Base-by-base conservation (phyloP, 2,797 vertebrate genomes). In the Brachymystax lenok region DNA sequence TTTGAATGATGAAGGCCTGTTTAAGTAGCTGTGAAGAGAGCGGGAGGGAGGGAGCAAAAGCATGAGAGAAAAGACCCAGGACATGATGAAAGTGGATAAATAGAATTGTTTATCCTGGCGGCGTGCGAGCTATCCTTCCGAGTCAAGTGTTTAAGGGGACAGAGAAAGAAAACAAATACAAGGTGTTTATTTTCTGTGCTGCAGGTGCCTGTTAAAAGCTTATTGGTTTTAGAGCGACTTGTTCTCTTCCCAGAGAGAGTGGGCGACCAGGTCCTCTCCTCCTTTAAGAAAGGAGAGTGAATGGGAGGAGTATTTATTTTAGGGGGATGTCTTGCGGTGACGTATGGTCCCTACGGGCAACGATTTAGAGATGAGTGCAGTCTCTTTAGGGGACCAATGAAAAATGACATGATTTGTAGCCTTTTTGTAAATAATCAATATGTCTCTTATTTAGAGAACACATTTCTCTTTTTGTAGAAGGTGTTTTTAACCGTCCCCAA, bases 131-230 rank as follows among this genome's bases (percentile, higher is more conserved):
- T 74, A 77, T 46, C 68, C 69, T 70, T 79, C 14, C 14, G 70
- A 61, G 82, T 79, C 82, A 76, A 88, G 80, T 75, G 80, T 88
- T 83, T 85, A 74, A 86, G 81, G 33, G 74, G 83, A 75, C 70
- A 70, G 74, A 75, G 74, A 89, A 78, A 14, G 70, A 74, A 71
- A 79, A 72, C 69, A 77, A 86, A 85, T 73, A 86, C 61, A 82
- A 82, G 61, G 59, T 91, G 87, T 93, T 94, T 93, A 92, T 93
- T 91, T 92, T 88, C 83, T 80, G 83, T 84, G 84, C 85, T 14
- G 83, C 87, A 93, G 91, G 91, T 93, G 90, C 84, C 85, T 51
- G 78, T 85, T 88, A 83, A 79, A 76, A 84, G 88, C 84, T 88
- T 91, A 88, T 89, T 91, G 86, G 69, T 90, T 88, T 90, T 82